Base-by-base conservation (phyloP, 1,140 invertebrate genomes). In the Heliothis virescens region DNA sequence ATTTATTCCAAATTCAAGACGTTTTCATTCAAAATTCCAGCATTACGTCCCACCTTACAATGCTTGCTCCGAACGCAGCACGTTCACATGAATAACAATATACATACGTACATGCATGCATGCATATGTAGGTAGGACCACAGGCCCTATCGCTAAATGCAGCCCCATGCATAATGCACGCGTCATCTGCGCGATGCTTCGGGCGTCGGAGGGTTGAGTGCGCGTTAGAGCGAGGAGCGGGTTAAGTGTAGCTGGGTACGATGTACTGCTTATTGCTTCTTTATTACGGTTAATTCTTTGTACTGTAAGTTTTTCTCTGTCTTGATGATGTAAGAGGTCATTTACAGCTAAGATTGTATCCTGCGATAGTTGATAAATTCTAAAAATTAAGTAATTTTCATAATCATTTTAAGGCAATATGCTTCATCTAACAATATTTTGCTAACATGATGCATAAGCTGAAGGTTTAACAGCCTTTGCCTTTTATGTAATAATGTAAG, bases 131-230 rank as follows among this genome's bases (percentile, higher is more conserved):
- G 48, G 41, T 67, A 69, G 50, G 69, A 50, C 65, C 72, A 62
- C 57, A 67, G 29, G 57, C 82, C 81, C 84, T 85, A 86, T 85
- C 89, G 82, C 85, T 89, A 89, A 89, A 89, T 84, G 88, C 85
- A 85, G 82, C 55, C 57, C 59, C 72, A 89, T 91, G 88, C 88
- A 91, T 91, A 87, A 91, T 91, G 84, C 85, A 89, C 81, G 80
- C 84, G 87, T 89, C 89, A 89, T 89, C 87, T 87, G 85, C 71
- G 82, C 67, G 75, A 55, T 80, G 86, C 82, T 82, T 80, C 77
- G 77, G 79, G 81, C 81, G 62, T 78, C 72, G 15, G 26, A 50
- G n/a, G 50, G 77, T 55, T 34, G 21, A 50, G 76, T 21, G 7
- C 41, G 48, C 29, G 63, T 78, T 78, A 0, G 1, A 71, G 78